Evolutionary conservation across 2,113 vertebrate genomes (phyloP).

Genomic region (Chitala chitala): DNA sequence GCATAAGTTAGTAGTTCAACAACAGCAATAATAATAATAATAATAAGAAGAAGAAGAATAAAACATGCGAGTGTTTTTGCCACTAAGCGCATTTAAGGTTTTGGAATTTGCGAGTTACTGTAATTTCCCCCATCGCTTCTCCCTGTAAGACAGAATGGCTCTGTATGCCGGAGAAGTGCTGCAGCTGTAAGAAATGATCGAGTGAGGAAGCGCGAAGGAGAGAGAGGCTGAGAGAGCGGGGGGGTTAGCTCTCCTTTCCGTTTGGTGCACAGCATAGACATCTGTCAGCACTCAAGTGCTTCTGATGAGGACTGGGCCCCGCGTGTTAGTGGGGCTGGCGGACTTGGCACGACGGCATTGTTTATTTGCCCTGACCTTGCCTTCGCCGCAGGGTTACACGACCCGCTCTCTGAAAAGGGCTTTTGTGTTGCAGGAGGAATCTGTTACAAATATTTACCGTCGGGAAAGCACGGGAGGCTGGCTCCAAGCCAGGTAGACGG

Average conservation of each 20-base stretch:
- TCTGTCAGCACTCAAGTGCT: conserved; percentile 90
- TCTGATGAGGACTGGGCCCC: conserved; percentile 72
- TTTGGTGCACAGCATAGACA: conserved; percentile 79
- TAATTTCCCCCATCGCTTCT: conserved; percentile 13
- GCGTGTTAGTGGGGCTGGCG: conserved; percentile 78
- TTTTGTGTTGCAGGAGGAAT: conserved; percentile 91
- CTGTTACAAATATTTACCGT: conserved; percentile 98
- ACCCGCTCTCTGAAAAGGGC: conserved; percentile 85
- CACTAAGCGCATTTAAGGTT: neutral
- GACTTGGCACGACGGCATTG: conserved; percentile 80
- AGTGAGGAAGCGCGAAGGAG: neutral
- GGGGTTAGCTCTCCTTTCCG: conserved; percentile 77
- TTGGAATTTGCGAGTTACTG: neutral
- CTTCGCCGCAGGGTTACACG: conserved; percentile 75
- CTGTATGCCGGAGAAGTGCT: neutral
- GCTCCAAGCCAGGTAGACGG: conserved; percentile 82
- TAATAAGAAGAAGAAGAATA: neutral
- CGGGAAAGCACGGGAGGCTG: conserved; percentile 77
- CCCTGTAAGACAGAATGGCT: neutral
- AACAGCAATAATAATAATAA: neutral
- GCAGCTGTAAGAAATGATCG: conserved; percentile 21
- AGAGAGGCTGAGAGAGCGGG: conserved; percentile 72
- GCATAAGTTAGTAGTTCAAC: neutral
- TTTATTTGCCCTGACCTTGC: conserved; percentile 94
- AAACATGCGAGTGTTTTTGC: neutral